Evolutionary conservation across 2,888 invertebrate species (phyloP), one percentile per base, ranked within the genome.

Genomic region (Ophonus ardosiacus): DNA sequence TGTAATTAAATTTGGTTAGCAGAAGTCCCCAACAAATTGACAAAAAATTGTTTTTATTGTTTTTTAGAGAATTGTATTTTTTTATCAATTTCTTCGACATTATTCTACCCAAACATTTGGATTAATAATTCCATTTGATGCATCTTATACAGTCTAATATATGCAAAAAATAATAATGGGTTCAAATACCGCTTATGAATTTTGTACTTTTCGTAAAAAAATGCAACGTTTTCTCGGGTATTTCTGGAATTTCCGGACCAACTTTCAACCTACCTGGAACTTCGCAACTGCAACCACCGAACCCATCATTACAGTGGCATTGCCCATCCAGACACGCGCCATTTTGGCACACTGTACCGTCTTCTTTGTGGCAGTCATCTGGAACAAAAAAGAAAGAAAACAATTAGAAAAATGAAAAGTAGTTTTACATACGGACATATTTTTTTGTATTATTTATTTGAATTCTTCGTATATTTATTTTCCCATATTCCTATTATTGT

Each of bases 271-370:
- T 93, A 97, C 97, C 97, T 92, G 95, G 96, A 91, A 97, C 97
- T 93, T 97, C 97, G 92, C 98, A 98, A 91, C 97, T 97, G 92
- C 98, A 98, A 88, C 98, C 98, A 87, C 98, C 98, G 91, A 94
- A 98, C 89, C 98, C 98, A 92, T 98, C 98, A 92, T 98, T 98
- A 92, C 98, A 98, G 93, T 98, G 97, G 93, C 98, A 98, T 91
- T 97, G 97, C 90, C 96, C 96, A 92, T 97, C 97, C 90, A 98
- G 94, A 93, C 98, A 98, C 90, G 96, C 98, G 91, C 98, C 98
- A 92, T 98, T 97, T 92, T 96, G 95, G 93, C 98, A 98, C 90
- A 93, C 94, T 90, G 96, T 95, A 92, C 97, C 97, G 92, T 97
- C 97, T 90, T 96, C 96, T 93, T 97, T 96, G 93, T 95, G 96